Base-by-base conservation (phyloP, 2,888 invertebrate genomes). In the Helleia helle region DNA sequence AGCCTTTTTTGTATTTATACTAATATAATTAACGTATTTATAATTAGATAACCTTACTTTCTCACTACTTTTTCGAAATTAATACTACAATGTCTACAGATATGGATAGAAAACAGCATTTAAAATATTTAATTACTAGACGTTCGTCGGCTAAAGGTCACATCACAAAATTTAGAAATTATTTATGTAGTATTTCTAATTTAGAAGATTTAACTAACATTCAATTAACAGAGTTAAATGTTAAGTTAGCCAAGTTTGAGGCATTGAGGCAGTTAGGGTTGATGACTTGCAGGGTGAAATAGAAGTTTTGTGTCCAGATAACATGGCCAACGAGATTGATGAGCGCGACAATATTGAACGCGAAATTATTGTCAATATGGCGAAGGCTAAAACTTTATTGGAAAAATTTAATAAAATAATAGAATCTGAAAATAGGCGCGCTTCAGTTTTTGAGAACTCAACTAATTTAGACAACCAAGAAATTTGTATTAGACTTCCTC, bases 271-370 rank as follows among this genome's bases (percentile, higher is more conserved):
- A 22, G 5, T 17, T 18, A 38, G 38, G 12, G 38, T 41, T n/a
- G n/a, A n/a, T 22, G 38, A 41, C 3, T 38, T 44, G 36, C 44
- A 44, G 36, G 41, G 2, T 24, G 22, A 41, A 5, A 44, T 41
- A 28, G 40, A 43, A 11, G 17, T 43, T 5, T 25, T 40, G 11
- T 26, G 26, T 25, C 13, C 29, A 4, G 29, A 28, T 11, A 36
- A 28, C 28, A 14, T 34, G 4, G 26, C 18, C 4, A 2, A 1
- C 5, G 38, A 44, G 26, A 13, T 41, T 7, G 36, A 44, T 24
- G 41, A 44, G 12, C 26, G 44, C 9, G 36, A 38, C 8, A 9
- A 6, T 7, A 40, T 41, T 13, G 41, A 40, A 7, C 24, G 31
- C 3, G 40, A 43, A 6, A 14, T 40, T 7, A 43, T 43, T 24